A percentile compares a stretch with the other conserved stretches of the same genome.
phyloP scores from a whole-genome alignment of 2,113 vertebrate species.

The Nothoprocta perdicaria region DNA sequence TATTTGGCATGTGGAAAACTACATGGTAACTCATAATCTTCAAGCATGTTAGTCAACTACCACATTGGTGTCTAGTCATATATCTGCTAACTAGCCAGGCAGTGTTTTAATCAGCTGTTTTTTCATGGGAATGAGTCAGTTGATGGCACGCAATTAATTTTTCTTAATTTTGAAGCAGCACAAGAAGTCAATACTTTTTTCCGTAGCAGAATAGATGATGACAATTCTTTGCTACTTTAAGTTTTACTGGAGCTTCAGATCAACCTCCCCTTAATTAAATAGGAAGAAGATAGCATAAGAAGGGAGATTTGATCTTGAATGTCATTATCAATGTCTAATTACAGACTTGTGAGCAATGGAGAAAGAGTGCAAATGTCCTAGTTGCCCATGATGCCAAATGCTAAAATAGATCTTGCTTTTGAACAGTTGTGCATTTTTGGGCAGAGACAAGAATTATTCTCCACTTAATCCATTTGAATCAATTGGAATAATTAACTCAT shows the following conservation, averaged over 20 bases:
- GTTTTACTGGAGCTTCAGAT: background rate
- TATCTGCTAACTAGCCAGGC: background rate
- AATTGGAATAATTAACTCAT: background rate
- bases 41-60: background rate
- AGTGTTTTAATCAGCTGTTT: background rate
- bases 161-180: background rate
- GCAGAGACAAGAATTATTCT: background rate
- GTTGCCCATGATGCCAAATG: background rate
- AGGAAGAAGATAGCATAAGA: no score
- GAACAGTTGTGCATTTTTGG: background rate
- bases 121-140: background rate
- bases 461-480: background rate
- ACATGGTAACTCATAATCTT: background rate
- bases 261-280: background rate
- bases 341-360: background rate
- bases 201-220: background rate
- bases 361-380: background rate
- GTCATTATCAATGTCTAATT: background rate
- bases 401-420: background rate
- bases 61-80: background rate
- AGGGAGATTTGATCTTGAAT: background rate
- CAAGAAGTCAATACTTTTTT: background rate
- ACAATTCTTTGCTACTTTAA: background rate
- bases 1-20: background rate
- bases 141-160: background rate